Evolutionary conservation across 2,888 invertebrate genomes (phyloP).

Genomic region (Dicranocentrus wangi): DNA sequence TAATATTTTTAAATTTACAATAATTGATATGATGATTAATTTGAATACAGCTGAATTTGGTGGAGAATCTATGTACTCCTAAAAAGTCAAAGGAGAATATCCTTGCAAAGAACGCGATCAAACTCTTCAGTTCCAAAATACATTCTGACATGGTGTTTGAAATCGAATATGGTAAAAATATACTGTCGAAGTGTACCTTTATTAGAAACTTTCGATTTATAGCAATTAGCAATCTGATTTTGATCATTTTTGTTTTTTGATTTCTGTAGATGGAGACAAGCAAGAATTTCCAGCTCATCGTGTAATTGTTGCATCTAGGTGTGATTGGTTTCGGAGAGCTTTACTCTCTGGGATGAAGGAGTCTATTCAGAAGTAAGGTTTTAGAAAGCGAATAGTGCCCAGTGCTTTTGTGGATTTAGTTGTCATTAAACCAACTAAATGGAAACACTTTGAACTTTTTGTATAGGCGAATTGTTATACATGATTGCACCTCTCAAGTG

Average conservation of each 20-base stretch:
- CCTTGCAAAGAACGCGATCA: conserved; percentile 79
- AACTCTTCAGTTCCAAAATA: conserved; percentile 78
- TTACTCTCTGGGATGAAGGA: conserved; percentile 83
- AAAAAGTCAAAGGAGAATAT: conserved; percentile 78
- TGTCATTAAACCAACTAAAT: neutral
- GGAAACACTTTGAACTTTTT: conserved; percentile 21
- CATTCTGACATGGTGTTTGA: conserved; percentile 82
- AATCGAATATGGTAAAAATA: conserved; percentile 72
- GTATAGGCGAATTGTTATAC: conserved; percentile 80
- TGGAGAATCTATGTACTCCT: conserved; percentile 80
- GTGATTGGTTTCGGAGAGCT: conserved; percentile 83
- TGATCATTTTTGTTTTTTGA: neutral
- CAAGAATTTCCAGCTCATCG: conserved; percentile 77
- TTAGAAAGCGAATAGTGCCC: neutral
- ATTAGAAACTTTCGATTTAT: neutral
- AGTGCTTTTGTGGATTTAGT: neutral
- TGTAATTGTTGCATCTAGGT: conserved; percentile 81
- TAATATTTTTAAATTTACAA: neutral
- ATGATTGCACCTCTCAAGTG: conserved; percentile 80
- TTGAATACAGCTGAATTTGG: conserved; percentile 78
- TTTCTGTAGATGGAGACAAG: conserved; percentile 66
- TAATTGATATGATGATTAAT: no score
- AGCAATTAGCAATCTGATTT: neutral
- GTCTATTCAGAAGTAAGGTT: conserved; percentile 80
- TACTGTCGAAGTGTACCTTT: neutral